These are phyloP conservation scores for Zaprionus camerounensis DNA, from an alignment of 1,140 invertebrate genomes.

Conservation along the genomic window DNA sequence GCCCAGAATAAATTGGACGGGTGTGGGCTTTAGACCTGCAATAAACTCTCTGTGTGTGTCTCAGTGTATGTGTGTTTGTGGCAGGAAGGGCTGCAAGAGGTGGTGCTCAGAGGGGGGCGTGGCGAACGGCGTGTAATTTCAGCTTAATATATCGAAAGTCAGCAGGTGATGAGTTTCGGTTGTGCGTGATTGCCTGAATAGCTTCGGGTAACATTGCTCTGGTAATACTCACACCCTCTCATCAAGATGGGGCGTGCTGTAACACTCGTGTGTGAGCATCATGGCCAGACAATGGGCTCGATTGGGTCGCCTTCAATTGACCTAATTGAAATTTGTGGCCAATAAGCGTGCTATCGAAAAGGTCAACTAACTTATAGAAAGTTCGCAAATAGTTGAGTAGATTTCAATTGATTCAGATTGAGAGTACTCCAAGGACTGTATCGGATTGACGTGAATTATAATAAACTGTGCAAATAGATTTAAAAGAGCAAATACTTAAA, in stretches of 20 bases:
- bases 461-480: background rate
- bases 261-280: slow-evolving; percentile 2
- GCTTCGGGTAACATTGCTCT: background rate
- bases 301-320: slow-evolving; percentile 1
- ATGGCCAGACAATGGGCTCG: slow-evolving; percentile 8
- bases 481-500: background rate
- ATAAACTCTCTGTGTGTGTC: slow-evolving; percentile 12
- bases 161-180: slow-evolving; percentile 67
- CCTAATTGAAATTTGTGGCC: slow-evolving; percentile 29
- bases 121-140: slow-evolving; percentile 57
- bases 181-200: slow-evolving; percentile 27
- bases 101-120: background rate
- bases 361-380: background rate
- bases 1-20: slow-evolving; percentile 31
- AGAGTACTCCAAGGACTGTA: background rate
- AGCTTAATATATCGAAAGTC: slow-evolving; percentile 65
- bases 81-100: background rate
- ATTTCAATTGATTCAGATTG: slow-evolving; percentile 6
- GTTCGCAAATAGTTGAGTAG: background rate
- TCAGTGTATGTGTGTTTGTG: background rate
- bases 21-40: slow-evolving; percentile 8
- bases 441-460: background rate
- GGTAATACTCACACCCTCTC: background rate
- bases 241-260: slow-evolving; percentile 16
- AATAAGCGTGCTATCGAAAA: slow-evolving; percentile 1